These are phyloP conservation scores for Drosophila lini DNA, from an alignment of 1,140 invertebrate genomes.

Conservation along the genomic window DNA sequence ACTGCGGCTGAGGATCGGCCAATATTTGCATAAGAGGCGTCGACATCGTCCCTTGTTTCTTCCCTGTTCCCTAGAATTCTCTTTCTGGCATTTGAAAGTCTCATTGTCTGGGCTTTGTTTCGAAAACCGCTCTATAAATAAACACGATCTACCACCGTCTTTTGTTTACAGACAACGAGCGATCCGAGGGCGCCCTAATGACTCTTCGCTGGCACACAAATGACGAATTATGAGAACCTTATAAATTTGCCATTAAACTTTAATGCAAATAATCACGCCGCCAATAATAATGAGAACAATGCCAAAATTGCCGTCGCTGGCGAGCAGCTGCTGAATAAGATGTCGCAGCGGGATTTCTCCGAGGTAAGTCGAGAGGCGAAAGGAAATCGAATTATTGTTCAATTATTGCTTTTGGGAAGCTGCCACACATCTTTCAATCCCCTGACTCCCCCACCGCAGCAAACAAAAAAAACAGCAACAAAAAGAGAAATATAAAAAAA, in stretches of 20 bases:
- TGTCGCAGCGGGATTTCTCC: slow-evolving; percentile 83
- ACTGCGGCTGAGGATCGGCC: slow-evolving; percentile 57
- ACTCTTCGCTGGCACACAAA: slow-evolving; percentile 68
- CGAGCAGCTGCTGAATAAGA: slow-evolving; percentile 78
- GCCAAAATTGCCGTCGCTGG: slow-evolving; percentile 59
- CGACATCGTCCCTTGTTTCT: slow-evolving; percentile 24
- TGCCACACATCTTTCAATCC: background rate
- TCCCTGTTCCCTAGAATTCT: slow-evolving; percentile 63
- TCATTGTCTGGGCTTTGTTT: slow-evolving; percentile 54
- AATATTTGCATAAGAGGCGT: slow-evolving; percentile 74
- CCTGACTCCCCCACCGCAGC: background rate
- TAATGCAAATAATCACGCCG: slow-evolving; percentile 75
- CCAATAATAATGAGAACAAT: slow-evolving; percentile 77
- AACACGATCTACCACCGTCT: slow-evolving; percentile 27
- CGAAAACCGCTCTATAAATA: slow-evolving; percentile 33
- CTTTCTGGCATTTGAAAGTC: slow-evolving; percentile 67
- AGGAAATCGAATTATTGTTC: slow-evolving; percentile 27
- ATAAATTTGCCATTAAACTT: slow-evolving; percentile 82
- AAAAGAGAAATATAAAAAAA: slow-evolving; percentile 7
- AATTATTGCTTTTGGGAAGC: slow-evolving; percentile 35
- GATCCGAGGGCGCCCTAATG: slow-evolving; percentile 55
- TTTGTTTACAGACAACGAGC: slow-evolving; percentile 51
- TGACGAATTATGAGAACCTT: slow-evolving; percentile 84
- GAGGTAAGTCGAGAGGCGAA: slow-evolving; percentile 69
- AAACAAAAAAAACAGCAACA: background rate